Conservation (phyloP, 2,113 vertebrate genomes). For the Sitta europaea region DNA sequence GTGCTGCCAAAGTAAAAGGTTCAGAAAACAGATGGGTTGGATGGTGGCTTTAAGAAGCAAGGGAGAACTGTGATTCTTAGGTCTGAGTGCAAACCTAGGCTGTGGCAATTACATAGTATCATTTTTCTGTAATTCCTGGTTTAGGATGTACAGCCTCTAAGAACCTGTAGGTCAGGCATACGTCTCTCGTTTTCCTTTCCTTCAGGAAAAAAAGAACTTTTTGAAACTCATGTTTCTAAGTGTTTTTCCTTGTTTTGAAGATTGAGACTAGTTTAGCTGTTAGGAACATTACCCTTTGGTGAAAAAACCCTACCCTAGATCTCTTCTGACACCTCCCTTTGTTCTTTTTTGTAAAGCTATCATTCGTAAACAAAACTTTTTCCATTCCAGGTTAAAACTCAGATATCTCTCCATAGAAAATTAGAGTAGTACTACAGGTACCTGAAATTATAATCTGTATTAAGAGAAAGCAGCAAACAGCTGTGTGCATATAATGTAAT, state of each 20-base stretch:
- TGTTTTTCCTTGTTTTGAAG: background rate
- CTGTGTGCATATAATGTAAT: background rate
- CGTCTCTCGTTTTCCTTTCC: background rate
- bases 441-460: background rate
- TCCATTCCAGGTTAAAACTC: background rate
- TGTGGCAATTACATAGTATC: background rate
- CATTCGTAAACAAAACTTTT: background rate
- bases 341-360: background rate
- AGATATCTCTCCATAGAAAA: background rate
- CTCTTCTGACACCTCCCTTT: background rate
- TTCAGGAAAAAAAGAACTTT: background rate
- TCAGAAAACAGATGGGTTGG: constrained; percentile 30
- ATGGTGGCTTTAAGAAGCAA: constrained; percentile 6
- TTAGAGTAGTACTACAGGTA: background rate
- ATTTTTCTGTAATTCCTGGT: background rate
- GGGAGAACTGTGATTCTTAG: background rate
- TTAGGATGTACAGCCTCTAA: background rate
- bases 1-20: background rate
- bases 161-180: background rate
- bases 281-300: background rate
- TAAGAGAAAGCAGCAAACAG: background rate
- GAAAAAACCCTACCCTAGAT: background rate
- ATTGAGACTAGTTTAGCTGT: background rate
- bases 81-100: constrained; percentile 11
- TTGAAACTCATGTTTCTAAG: background rate